phyloP scores from a whole-genome alignment of 2,888 invertebrate genomes.

The Erebia ligea region DNA sequence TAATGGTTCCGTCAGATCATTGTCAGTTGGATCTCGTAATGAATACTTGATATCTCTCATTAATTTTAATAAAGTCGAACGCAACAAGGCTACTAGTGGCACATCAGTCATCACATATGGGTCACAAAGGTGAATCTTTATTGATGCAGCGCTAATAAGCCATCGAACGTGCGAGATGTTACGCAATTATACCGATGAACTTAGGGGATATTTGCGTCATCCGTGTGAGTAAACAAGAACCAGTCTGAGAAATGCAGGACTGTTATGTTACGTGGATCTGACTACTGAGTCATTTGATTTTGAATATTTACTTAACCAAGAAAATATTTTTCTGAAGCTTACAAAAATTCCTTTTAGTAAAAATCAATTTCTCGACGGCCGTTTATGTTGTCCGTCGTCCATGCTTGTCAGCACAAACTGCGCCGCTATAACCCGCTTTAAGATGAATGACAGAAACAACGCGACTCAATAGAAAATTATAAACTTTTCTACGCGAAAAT shows the following conservation, averaged over 20 bases:
- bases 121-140: slow-evolving; percentile 26
- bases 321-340: background rate
- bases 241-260: background rate
- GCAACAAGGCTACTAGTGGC: slow-evolving; percentile 37
- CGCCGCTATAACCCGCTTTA: too few species aligned
- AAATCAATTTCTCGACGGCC: background rate
- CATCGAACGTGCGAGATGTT: slow-evolving; percentile 4
- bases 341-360: background rate
- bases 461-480: too few species aligned
- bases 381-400: too few species aligned
- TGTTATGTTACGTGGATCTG: background rate
- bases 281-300: background rate
- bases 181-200: background rate
- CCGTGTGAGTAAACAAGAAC: background rate
- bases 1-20: slow-evolving; percentile 41
- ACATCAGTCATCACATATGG: slow-evolving; percentile 4
- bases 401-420: too few species aligned
- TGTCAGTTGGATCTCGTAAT: slow-evolving; percentile 30
- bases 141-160: slow-evolving; percentile 16
- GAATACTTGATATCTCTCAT: slow-evolving; percentile 32
- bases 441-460: too few species aligned
- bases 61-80: slow-evolving; percentile 35
- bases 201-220: slow-evolving; percentile 9
- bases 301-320: background rate
- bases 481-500: too few species aligned